A percentile compares a stretch with the other conserved stretches of the same genome.
phyloP scores from a whole-genome alignment of 1,140 invertebrate species.

The Aporrectodea caliginosa region DNA sequence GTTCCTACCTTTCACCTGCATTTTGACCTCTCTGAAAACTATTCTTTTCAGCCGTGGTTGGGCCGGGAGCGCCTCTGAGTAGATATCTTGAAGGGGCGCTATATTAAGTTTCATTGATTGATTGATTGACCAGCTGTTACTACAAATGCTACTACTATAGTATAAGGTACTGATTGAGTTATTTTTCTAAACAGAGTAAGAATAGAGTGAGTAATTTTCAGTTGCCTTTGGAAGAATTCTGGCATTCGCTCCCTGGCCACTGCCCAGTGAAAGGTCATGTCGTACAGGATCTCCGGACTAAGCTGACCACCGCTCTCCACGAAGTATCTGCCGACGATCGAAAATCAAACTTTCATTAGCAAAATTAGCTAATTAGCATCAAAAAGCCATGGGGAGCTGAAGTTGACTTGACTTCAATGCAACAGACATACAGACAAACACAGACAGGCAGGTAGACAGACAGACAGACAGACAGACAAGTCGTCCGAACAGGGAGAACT shows the following conservation, averaged over 20 bases:
- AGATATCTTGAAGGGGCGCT: too few species aligned
- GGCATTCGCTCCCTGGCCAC: not conserved
- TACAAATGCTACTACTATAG: too few species aligned
- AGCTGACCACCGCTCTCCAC: not conserved
- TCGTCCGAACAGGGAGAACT: not conserved
- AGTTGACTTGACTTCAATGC: not conserved
- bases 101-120: too few species aligned
- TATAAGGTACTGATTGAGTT: too few species aligned
- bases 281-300: conserved; percentile 11
- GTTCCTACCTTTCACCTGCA: too few species aligned
- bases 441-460: too few species aligned
- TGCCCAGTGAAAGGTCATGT: conserved; percentile 15
- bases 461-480: not conserved
- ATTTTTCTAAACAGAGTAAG: too few species aligned
- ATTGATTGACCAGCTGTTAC: too few species aligned
- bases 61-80: too few species aligned
- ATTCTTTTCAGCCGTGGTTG: too few species aligned
- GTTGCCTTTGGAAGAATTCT: conserved; percentile 5
- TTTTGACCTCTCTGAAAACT: too few species aligned
- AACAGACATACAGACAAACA: not conserved
- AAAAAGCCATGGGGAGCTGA: not conserved
- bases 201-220: too few species aligned
- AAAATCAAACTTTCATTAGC: not conserved
- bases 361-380: not conserved
- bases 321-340: not conserved